These are phyloP conservation scores for Cydia splendana DNA, from an alignment of 1,140 invertebrate genomes.

Conservation along the genomic window DNA sequence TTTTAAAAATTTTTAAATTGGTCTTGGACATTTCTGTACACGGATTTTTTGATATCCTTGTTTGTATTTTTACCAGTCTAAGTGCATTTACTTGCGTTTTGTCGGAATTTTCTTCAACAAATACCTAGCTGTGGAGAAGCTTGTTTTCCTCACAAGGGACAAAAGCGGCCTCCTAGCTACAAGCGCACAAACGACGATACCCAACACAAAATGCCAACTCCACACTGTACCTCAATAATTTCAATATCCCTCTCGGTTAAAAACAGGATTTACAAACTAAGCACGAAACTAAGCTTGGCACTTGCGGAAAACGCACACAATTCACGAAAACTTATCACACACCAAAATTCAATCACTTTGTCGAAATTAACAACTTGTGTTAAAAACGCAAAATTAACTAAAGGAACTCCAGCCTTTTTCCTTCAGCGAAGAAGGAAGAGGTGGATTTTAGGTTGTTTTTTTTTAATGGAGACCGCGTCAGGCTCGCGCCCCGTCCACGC, in stretches of 20 bases:
- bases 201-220: constrained; percentile 66
- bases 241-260: constrained; percentile 45
- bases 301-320: constrained; percentile 43
- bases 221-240: constrained; percentile 59
- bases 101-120: neutral
- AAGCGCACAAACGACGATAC: constrained; percentile 71
- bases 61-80: neutral
- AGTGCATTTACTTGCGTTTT: constrained; percentile 17
- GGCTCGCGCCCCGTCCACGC: constrained; percentile 68
- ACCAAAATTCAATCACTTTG: constrained; percentile 34
- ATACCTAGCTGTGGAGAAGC: constrained; percentile 50
- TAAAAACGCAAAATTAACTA: constrained; percentile 70
- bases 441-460: constrained; percentile 59
- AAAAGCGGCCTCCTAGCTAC: constrained; percentile 70
- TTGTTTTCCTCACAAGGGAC: constrained; percentile 58
- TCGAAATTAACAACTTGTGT: constrained; percentile 67
- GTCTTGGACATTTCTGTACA: neutral
- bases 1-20: too few species aligned
- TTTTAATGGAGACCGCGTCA: constrained; percentile 46
- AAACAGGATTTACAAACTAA: constrained; percentile 58
- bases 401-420: constrained; percentile 55
- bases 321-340: constrained; percentile 34
- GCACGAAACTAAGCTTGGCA: constrained; percentile 63
- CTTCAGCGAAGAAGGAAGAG: constrained; percentile 66
- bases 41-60: neutral